Evolutionary conservation across 2,888 invertebrate genomes (phyloP), one percentile per base, ranked within the genome.

Genomic region (Zhengitettix transpicula): DNA sequence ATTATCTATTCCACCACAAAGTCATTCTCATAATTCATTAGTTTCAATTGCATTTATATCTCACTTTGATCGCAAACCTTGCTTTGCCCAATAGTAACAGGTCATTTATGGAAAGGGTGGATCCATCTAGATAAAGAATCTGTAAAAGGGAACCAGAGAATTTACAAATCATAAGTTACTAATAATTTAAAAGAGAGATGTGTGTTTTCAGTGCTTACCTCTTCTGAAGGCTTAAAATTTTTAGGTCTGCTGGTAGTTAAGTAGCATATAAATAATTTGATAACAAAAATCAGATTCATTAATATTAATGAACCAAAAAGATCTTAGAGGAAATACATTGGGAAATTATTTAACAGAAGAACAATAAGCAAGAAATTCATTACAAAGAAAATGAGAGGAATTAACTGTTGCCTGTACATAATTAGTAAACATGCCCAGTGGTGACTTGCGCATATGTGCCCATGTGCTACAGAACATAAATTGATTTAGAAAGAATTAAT

Each of bases 111-210:
- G 77, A 73, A 58, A 83, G 69, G 65, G 75, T 78, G 65, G 74
- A 72, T 11, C 82, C 81, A 67, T 81, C 81, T 64, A 82, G 64
- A 52, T 74, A 74, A n/a, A 81, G 66, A 60, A 71, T 75, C 77
- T 79, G 67, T 41, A 70, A 68, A 40, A 55, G 11, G 47, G 7
- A 28, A 28, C 28, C 2, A 2, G 7, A 28, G 16, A 9, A n/a
- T 51, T 16, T 51, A n/a, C 11, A 28, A 57, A 5, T 57, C 28
- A 5, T 16, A 42, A 15, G 9, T 56, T 52, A 44, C 10, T 14
- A 44, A 17, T 8, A 40, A 17, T 9, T 1, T 40, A 40, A 14
- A 60, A 8, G 10, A 9, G 41, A 9, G 15, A 55, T 28, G 10
- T 55, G 2, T 51, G 3, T n/a, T 58, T 8, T 16, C 14, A 15